Percentiles rank a stretch among this genome's conserved stretches.
Conservation (phyloP, 2,113 vertebrate species). For the zebrafish (Danio rerio) region GRCz12tu NC_133197.1:19625001-19625500, state of each 20-base stretch:
- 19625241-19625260: constrained; percentile 74
- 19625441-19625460: constrained; percentile 54
- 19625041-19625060: constrained; percentile 54
- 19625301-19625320: constrained; percentile 68
- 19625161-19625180: constrained; percentile 77
- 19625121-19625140: constrained; percentile 60
- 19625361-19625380: constrained; percentile 67
- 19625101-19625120: constrained; percentile 56
- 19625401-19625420: constrained; percentile 76
- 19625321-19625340: constrained; percentile 63
- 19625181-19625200: constrained; percentile 79
- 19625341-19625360: constrained; percentile 47
- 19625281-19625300: constrained; percentile 77
- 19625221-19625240: constrained; percentile 80
- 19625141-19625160: constrained; percentile 76
- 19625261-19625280: constrained; percentile 72
- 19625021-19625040: too few species aligned
- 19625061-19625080: constrained; percentile 58
- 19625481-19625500: constrained; percentile 25
- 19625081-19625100: constrained; percentile 63
- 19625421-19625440: constrained; percentile 73
- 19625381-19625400: constrained; percentile 65
- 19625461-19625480: constrained; percentile 67
- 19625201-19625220: constrained; percentile 80
- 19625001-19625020: constrained; percentile 60